phyloP scores from a whole-genome alignment of 2,113 vertebrate species.

The Sinocyclocheilus rhinocerous region DNA sequence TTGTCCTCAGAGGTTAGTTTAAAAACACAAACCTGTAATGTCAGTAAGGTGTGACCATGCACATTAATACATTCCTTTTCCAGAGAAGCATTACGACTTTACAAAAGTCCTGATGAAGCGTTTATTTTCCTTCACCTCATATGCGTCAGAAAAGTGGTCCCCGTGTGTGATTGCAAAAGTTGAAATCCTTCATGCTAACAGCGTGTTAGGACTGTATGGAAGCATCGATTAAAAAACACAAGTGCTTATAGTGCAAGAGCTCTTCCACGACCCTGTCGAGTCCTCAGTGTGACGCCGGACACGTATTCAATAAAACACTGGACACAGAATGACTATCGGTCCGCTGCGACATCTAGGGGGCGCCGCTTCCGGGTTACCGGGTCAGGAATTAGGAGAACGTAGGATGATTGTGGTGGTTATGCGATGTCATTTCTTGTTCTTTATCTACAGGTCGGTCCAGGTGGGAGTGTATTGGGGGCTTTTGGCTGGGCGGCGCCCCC shows the following conservation, averaged over 20 bases:
- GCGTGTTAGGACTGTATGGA: slow-evolving; percentile 25
- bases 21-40: slow-evolving; percentile 23
- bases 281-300: neutral
- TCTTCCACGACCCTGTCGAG: neutral
- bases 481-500: slow-evolving; percentile 63
- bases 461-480: slow-evolving; percentile 56
- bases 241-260: slow-evolving; percentile 36
- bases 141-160: neutral
- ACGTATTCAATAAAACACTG: slow-evolving; percentile 25
- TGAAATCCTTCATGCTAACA: slow-evolving; percentile 45
- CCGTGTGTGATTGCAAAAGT: neutral
- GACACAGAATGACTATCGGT: slow-evolving; percentile 20
- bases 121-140: slow-evolving; percentile 8
- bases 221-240: slow-evolving; percentile 34
- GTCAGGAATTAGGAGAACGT: neutral
- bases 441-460: slow-evolving; percentile 59
- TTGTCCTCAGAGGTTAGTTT: slow-evolving; percentile 7
- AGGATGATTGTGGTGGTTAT: neutral
- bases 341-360: neutral
- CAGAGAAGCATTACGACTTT: slow-evolving; percentile 27
- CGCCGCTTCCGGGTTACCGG: slow-evolving; percentile 7
- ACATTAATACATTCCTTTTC: slow-evolving; percentile 32
- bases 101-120: slow-evolving; percentile 24
- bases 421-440: slow-evolving; percentile 44
- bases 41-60: slow-evolving; percentile 42